These are phyloP conservation scores for Microplitis manilae DNA, from an alignment of 2,888 invertebrate genomes.

Conservation along the genomic window DNA sequence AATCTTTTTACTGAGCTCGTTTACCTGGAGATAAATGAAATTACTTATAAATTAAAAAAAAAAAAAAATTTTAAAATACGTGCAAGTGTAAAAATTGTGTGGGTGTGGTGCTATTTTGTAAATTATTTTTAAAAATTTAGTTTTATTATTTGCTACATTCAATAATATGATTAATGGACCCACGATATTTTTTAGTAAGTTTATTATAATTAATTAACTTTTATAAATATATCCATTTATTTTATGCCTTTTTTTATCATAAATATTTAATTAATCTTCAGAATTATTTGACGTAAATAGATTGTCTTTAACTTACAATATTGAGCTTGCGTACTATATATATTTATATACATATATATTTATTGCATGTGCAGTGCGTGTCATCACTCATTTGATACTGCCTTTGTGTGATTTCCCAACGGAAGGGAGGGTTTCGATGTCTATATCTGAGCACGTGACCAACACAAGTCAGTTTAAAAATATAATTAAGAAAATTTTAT, in stretches of 20 bases:
- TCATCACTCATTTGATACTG: constrained; percentile 37
- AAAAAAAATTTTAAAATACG: background rate
- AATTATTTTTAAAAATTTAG: background rate
- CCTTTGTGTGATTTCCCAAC: constrained; percentile 22
- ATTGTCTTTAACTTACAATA: constrained; percentile 7
- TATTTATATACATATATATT: background rate
- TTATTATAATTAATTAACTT: background rate
- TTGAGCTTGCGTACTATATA: background rate
- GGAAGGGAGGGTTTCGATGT: constrained; percentile 16
- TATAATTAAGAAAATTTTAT: background rate
- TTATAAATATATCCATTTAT: background rate
- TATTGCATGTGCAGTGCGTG: constrained; percentile 29
- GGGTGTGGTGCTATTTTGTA: constrained; percentile 2
- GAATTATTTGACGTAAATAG: background rate
- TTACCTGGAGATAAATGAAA: background rate
- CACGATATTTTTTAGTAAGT: too few relatives aligned
- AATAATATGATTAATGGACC: too few relatives aligned
- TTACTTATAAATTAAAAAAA: background rate
- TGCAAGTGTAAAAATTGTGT: background rate
- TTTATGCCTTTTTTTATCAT: background rate
- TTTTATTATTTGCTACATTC: too few relatives aligned
- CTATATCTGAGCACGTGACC: constrained; percentile 20
- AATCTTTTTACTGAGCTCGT: background rate
- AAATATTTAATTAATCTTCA: constrained; percentile 4
- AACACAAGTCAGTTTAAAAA: constrained; percentile 10